A percentile compares a stretch with the other conserved stretches of the same genome.
These are phyloP conservation scores for Panthera tigris DNA, from an alignment of 2,113 vertebrate species.

Conservation along the genomic window DNA sequence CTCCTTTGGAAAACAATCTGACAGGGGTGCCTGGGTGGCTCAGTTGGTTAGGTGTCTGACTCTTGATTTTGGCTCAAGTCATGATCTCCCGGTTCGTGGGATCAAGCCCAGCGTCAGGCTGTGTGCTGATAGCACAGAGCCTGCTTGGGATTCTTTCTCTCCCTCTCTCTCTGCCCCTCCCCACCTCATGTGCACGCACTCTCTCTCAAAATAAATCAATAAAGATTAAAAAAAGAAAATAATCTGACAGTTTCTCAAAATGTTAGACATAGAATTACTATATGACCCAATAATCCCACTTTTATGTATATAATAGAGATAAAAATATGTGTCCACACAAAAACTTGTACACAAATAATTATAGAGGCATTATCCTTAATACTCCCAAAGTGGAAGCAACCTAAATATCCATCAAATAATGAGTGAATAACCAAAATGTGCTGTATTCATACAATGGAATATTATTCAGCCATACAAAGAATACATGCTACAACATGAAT, in stretches of 20 bases:
- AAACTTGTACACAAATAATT: background rate
- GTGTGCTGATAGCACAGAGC: too few species aligned
- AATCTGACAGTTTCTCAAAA: background rate
- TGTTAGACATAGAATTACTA: background rate
- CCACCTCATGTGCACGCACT: too few species aligned
- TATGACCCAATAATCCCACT: background rate
- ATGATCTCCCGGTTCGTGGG: too few species aligned
- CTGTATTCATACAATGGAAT: background rate
- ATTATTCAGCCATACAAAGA: background rate
- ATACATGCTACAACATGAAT: background rate
- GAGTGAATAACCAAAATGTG: background rate
- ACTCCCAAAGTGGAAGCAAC: background rate
- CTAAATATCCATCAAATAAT: background rate
- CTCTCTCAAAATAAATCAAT: too few species aligned
- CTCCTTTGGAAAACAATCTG: background rate
- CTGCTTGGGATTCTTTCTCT: too few species aligned
- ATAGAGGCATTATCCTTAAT: background rate
- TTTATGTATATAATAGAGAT: background rate
- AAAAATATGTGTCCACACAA: background rate
- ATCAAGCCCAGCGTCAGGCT: too few species aligned
- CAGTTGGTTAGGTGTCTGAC: too few species aligned
- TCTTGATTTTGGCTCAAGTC: too few species aligned
- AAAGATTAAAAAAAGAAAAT: too few species aligned
- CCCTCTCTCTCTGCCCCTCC: too few species aligned
- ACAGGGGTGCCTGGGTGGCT: too few species aligned